phyloP scores from a whole-genome alignment of 2,113 vertebrate species.

The Pterocles orientalis region DNA sequence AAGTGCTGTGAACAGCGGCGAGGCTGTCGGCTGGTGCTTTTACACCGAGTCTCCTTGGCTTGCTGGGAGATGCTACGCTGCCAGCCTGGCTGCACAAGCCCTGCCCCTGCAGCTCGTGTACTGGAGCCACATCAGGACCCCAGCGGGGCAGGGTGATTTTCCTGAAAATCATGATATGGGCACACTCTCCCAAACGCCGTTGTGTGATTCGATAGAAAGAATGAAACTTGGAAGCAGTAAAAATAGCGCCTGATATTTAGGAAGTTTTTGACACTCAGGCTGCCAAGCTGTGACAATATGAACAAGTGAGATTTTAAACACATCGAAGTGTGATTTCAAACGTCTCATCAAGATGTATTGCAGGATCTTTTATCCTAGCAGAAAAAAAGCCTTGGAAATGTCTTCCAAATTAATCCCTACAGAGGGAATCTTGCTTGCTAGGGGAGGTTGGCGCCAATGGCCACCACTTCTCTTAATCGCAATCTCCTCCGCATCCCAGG shows the following conservation, averaged over 20 bases:
- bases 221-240: not conserved
- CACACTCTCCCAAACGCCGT: not conserved
- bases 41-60: not conserved
- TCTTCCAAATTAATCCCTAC: not conserved
- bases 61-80: not conserved
- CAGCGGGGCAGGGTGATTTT: not conserved
- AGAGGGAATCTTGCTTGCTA: not conserved
- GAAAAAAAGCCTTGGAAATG: not conserved
- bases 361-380: slow-evolving; percentile 20
- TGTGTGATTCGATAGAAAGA: not conserved
- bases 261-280: slow-evolving; percentile 30
- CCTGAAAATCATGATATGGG: not conserved
- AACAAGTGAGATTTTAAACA: slow-evolving; percentile 54
- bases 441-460: not conserved
- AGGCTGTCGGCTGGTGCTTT: not conserved
- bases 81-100: not conserved
- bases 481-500: not conserved
- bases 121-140: not conserved
- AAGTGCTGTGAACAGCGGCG: not conserved
- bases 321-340: not conserved
- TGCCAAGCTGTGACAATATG: slow-evolving; percentile 55
- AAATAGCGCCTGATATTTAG: slow-evolving; percentile 53
- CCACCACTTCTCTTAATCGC: not conserved
- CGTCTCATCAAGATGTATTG: not conserved
- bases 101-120: not conserved